Evolutionary conservation across 2,797 vertebrate genomes (phyloP), one percentile per base, ranked within the genome.

Genomic region (Crenuchus spilurus): DNA sequence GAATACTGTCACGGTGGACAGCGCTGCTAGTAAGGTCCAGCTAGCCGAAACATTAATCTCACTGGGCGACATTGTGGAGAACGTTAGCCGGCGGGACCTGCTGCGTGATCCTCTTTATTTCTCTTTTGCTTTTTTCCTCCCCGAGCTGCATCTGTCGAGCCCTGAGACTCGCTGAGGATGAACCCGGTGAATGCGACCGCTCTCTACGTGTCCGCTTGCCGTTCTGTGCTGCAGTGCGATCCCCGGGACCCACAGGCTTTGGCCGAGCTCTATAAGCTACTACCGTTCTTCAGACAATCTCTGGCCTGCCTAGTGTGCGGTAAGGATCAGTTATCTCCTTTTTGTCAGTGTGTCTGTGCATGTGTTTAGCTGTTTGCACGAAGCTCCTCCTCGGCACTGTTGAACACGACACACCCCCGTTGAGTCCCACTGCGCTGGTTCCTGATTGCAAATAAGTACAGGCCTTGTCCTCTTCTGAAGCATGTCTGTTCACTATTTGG

Each of bases 111-210:
- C 58, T 58, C 16, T 33, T 11, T 20, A 16, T 35, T 31, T 20
- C 9, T 9, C 30, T 58, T 11, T 55, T 6, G 68, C 48, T 71
- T 33, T 20, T 80, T 78, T 80, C 78, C 80, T 82, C 75, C 82
- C 70, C 79, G 83, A 82, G 88, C 90, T 90, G 92, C 86, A 91
- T 91, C 88, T 87, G 74, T 80, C 86, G 86, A 91, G 86, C 86
- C 86, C 86, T 87, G 90, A 90, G 89, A 55, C 52, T 78, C 92
- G 95, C 94, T 91, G 96, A 95, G 52, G 91, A 99, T 99, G 97
- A 98, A 99, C 96, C 97, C 97, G 81, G 97, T 97, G 94, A 98
- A 98, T 92, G 97, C 97, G 84, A 99, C 97, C 88, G 91, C 96
- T 92, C 94, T 99, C 80, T 99, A 96, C 94, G 95, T 99, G 91